Evolutionary conservation across 2,888 invertebrate species (phyloP).

Genomic region (Drosophila nigricruria): DNA sequence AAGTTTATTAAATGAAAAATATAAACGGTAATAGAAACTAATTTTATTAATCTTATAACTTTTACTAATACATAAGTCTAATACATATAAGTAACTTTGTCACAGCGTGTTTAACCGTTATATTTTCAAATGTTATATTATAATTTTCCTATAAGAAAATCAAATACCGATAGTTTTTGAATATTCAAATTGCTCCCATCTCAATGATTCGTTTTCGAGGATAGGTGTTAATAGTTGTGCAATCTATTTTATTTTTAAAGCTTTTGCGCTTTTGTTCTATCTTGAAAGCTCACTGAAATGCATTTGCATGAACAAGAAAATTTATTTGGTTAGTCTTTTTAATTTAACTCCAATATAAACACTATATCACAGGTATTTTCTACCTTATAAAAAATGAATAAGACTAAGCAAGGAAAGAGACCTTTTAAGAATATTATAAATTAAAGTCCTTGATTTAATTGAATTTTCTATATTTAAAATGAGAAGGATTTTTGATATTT

Average conservation of each 20-base stretch:
- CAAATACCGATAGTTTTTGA: neutral
- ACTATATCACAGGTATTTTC: constrained; percentile 71
- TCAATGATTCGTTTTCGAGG: constrained; percentile 11
- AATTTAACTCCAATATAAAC: constrained; percentile 80
- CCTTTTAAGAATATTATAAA: neutral
- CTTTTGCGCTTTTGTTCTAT: constrained; percentile 28
- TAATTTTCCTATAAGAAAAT: neutral
- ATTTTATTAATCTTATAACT: no score
- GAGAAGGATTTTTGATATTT: constrained; percentile 19
- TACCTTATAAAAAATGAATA: neutral
- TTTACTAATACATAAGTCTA: neutral
- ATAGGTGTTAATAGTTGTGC: constrained; percentile 51
- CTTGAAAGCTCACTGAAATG: constrained; percentile 36
- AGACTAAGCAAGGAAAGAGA: neutral
- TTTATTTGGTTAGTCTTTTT: constrained; percentile 80
- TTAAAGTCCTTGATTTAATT: neutral
- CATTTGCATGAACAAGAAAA: constrained; percentile 36
- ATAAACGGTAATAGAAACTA: no score
- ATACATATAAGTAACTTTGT: neutral
- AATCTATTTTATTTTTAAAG: constrained; percentile 25
- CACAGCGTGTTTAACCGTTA: no score
- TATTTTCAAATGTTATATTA: neutral
- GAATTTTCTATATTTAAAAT: neutral
- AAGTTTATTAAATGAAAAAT: neutral
- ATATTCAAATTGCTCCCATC: constrained; percentile 10